Evolutionary conservation across 2,888 invertebrate genomes (phyloP), one percentile per base, ranked within the genome.

Genomic region (Aphodius sticticus): DNA sequence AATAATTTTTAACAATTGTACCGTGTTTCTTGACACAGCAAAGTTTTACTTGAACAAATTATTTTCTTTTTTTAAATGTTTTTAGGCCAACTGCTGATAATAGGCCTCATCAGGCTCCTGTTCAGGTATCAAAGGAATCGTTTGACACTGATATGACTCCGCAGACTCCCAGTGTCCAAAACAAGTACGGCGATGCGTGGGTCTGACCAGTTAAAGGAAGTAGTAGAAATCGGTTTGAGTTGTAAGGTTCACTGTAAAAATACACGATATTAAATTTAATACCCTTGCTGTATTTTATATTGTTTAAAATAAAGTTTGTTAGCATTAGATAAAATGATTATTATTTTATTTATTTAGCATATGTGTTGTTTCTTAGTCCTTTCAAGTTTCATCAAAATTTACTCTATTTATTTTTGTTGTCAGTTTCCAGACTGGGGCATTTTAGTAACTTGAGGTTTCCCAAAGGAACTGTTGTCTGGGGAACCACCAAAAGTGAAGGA

Each of bases 111-210:
- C 69, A 69, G 70, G 16, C 78, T 69, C n/a, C 76, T 16, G 77
- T 75, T 7, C 16, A 76, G 9, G 16, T 16, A 15, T 15, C 77
- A 5, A 78, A 77, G 69, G 16, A 35, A 6, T 26, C 26, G 14
- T 12, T 26, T 26, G 76, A 78, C n/a, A 53, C 71, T 38, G 80
- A 77, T 70, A 74, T 78, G n/a, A 70, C 35, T n/a, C 70, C 76
- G 15, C 77, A 78, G 70, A 78, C 77, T 69, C 78, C 81, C 7
- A 53, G 71, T 12, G 77, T 81, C 69, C 82, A 82, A 69, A 83
- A 83, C 78, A 83, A 82, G 79, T 83, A 83, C 76, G 83, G 83
- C 36, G 83, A 83, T 80, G 70, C 81, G 14, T 78, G 75, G 76
- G 53, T 71, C 14, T 80, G 76, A 76, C 12, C 12, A 53, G 53